These are phyloP conservation scores for Cryptotermes secundus DNA, from an alignment of 1,140 invertebrate species.

Conservation along the genomic window DNA sequence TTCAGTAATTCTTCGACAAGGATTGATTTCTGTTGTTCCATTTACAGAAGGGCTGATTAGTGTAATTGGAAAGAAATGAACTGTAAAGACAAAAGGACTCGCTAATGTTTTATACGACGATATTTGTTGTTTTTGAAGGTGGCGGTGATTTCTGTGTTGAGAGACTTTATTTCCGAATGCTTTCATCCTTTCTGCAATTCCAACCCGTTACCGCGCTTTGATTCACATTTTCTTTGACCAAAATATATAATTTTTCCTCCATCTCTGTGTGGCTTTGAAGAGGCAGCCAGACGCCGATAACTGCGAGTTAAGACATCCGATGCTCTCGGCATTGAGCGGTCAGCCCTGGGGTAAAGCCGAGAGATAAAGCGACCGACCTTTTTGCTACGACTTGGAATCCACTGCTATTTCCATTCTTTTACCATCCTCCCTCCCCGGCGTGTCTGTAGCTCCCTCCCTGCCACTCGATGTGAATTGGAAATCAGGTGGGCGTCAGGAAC, in stretches of 20 bases:
- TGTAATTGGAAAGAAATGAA: too few species aligned
- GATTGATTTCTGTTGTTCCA: too few species aligned
- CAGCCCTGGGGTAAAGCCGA: background rate
- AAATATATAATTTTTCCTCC: too few species aligned
- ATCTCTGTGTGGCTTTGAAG: background rate
- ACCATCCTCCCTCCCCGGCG: background rate
- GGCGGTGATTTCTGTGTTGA: too few species aligned
- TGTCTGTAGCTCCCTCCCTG: background rate
- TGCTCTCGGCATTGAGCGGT: background rate
- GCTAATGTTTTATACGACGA: too few species aligned
- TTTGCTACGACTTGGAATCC: background rate
- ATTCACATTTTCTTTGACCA: background rate
- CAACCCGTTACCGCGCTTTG: background rate
- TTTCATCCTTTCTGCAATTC: background rate
- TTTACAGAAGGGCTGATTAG: too few species aligned
- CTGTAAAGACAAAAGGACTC: too few species aligned
- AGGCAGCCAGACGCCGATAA: constrained; percentile 1
- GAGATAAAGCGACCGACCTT: constrained; percentile 9
- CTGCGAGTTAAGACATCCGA: background rate
- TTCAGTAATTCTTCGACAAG: too few species aligned
- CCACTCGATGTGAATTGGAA: constrained; percentile 18
- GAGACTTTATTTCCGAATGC: too few species aligned
- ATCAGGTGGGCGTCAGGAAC: background rate
- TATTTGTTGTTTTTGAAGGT: too few species aligned
- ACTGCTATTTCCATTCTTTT: constrained; percentile 14